Evolutionary conservation across 2,797 vertebrate genomes (phyloP).

Genomic region (Sandelia bainsii): DNA sequence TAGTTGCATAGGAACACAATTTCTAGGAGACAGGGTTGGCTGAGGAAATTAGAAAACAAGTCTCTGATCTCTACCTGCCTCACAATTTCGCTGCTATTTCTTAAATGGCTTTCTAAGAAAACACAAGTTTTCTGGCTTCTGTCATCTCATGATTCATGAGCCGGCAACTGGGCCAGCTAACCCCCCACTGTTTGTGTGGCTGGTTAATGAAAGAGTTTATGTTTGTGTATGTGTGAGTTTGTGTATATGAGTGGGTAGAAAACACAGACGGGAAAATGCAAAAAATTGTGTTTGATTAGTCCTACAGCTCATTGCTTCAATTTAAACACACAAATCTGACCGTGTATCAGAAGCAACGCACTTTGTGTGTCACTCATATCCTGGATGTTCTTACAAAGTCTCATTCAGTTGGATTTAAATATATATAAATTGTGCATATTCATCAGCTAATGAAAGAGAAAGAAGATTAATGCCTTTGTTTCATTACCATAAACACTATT

Average conservation of each 20-base stretch:
- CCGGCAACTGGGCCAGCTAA: slow-evolving; percentile 10
- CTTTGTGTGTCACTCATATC: background rate
- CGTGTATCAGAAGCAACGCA: background rate
- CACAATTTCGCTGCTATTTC: slow-evolving; percentile 10
- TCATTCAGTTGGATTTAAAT: background rate
- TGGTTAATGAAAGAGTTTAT: slow-evolving; percentile 32
- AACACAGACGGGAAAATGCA: background rate
- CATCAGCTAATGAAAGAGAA: too few species aligned
- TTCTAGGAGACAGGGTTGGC: too few species aligned
- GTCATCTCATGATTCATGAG: slow-evolving; percentile 41
- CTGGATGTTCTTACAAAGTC: background rate
- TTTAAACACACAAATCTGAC: background rate
- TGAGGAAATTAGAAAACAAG: too few species aligned
- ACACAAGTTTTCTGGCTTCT: slow-evolving; percentile 12
- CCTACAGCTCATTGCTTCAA: background rate
- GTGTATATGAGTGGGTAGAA: background rate
- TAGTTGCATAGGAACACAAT: too few species aligned
- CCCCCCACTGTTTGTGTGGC: slow-evolving; percentile 13
- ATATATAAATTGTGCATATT: too few species aligned
- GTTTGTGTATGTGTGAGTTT: slow-evolving; percentile 1
- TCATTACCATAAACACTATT: background rate
- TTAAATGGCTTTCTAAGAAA: slow-evolving; percentile 19
- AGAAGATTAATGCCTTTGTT: too few species aligned
- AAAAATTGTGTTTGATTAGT: background rate
- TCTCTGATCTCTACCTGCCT: background rate